A percentile compares a stretch with the other conserved stretches of the same genome.
These are phyloP conservation scores for Ochropacha duplaris DNA, from an alignment of 2,888 invertebrate species.

Conservation along the genomic window DNA sequence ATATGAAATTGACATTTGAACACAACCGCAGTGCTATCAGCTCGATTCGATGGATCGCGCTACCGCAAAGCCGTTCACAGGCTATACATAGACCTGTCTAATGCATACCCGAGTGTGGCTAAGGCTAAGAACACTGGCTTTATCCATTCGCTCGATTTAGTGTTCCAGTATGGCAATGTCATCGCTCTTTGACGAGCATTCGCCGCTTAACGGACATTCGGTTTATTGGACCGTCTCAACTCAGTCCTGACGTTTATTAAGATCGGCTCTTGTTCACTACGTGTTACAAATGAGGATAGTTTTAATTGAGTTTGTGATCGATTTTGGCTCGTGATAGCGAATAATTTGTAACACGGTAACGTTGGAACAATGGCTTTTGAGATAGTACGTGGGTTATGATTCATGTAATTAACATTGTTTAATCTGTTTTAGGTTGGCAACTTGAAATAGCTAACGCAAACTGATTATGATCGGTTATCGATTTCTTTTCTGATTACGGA, in stretches of 20 bases:
- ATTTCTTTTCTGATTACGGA: no score
- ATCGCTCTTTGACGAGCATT: slow-evolving; percentile 37
- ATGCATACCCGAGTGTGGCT: slow-evolving; percentile 40
- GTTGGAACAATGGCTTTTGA: slow-evolving; percentile 3
- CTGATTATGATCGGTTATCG: no score
- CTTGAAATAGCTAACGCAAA: background rate
- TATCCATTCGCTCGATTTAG: slow-evolving; percentile 42
- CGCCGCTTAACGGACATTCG: slow-evolving; percentile 10
- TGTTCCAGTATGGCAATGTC: slow-evolving; percentile 31
- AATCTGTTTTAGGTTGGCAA: background rate
- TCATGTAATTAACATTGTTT: background rate
- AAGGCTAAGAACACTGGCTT: slow-evolving; percentile 39
- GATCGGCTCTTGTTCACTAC: slow-evolving; percentile 34
- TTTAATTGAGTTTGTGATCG: slow-evolving; percentile 61
- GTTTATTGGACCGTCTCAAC: slow-evolving; percentile 21
- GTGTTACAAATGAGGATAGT: slow-evolving; percentile 56
- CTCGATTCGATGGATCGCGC: slow-evolving; percentile 31
- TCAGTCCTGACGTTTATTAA: slow-evolving; percentile 15
- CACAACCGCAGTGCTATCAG: slow-evolving; percentile 19
- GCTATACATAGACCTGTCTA: slow-evolving; percentile 36
- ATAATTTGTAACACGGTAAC: slow-evolving; percentile 2
- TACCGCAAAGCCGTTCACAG: slow-evolving; percentile 40
- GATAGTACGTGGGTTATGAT: slow-evolving; percentile 2
- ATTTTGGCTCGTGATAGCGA: slow-evolving; percentile 48
- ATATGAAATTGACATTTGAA: slow-evolving; percentile 30